Evolutionary conservation across 2,113 vertebrate genomes (phyloP), one percentile per base, ranked within the genome.

Genomic region (Phaethon lepturus): DNA sequence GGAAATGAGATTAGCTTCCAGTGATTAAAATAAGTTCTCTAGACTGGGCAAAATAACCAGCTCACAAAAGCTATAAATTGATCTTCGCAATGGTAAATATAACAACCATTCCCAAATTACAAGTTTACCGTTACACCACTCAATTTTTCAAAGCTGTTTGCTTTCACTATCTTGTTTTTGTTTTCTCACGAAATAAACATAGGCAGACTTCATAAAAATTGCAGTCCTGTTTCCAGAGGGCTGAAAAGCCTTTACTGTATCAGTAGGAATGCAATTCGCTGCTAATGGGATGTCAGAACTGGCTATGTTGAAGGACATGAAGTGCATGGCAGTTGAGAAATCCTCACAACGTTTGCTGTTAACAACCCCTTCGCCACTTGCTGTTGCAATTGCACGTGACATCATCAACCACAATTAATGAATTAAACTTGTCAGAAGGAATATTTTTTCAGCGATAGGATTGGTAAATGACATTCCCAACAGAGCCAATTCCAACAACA

Each of bases 1-100:
- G 81, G 93, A 96, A 96, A 97, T 94, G 80, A 96, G 80, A 97
- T 95, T 93, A 95, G 91, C 87, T 88, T 93, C 77, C 86, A 96
- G 91, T 93, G 95, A 97, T 94, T 95, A 96, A 96, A 96, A 56
- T 84, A 96, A 96, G 86, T 95, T 96, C 87, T 91, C 80, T 86
- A 95, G 91, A 38, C 89, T 38, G 60, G 80, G 93, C 80, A 56
- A 95, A 93, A 94, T 63, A 87, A 94, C 31, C 80, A 22, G 86
- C 85, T 91, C 62, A 96, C 91, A 96, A 95, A 94, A 93, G 93
- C 91, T 75, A 42, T 1, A 89, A 89, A 94, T 88, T 90, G 96
- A 97, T 96, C 91, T 96, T 93, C 85, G 93, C 87, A 59, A 60
- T 26, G 77, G 80, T 52, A 69, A 96, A 85, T 78, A 69, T 2